These are phyloP conservation scores for Sorex fumeus DNA, from an alignment of 2,113 vertebrate species.

Conservation along the genomic window DNA sequence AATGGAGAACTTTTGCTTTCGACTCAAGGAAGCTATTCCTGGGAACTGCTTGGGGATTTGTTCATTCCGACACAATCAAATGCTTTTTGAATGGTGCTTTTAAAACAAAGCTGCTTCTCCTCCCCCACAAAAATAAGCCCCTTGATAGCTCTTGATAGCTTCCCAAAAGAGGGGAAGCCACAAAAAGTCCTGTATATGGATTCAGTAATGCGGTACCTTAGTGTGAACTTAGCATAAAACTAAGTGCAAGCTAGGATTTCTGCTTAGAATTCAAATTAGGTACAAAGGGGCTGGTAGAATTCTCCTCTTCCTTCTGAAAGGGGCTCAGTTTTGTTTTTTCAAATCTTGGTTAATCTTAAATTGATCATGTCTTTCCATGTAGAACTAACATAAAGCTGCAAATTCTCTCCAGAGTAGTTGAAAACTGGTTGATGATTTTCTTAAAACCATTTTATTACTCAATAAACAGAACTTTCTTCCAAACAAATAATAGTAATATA, in stretches of 20 bases:
- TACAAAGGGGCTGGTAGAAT: background rate
- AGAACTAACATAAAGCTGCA: constrained; percentile 28
- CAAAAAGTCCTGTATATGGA: constrained; percentile 1
- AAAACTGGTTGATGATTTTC: constrained; percentile 39
- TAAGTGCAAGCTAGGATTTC: constrained; percentile 28
- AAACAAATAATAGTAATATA: constrained; percentile 20
- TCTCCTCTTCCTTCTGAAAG: constrained; percentile 28
- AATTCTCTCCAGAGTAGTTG: background rate
- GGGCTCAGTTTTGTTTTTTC: constrained; percentile 46
- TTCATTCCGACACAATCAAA: constrained; percentile 41
- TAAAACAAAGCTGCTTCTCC: background rate
- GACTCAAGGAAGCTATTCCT: constrained; percentile 8
- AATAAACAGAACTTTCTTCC: constrained; percentile 33
- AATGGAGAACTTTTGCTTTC: background rate
- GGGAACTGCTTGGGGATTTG: background rate
- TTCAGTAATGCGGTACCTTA: background rate
- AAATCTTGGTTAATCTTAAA: constrained; percentile 51
- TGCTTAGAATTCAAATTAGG: constrained; percentile 30
- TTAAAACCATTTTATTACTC: constrained; percentile 33
- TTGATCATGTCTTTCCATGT: constrained; percentile 1
- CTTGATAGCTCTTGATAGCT: constrained; percentile 7
- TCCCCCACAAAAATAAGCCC: background rate
- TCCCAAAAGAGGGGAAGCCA: constrained; percentile 13
- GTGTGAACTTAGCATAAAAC: background rate
- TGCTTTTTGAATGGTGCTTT: constrained; percentile 56